Evolutionary conservation across 2,113 vertebrate species (phyloP), one percentile per base, ranked within the genome.

Genomic region (Synodontis membranacea): DNA sequence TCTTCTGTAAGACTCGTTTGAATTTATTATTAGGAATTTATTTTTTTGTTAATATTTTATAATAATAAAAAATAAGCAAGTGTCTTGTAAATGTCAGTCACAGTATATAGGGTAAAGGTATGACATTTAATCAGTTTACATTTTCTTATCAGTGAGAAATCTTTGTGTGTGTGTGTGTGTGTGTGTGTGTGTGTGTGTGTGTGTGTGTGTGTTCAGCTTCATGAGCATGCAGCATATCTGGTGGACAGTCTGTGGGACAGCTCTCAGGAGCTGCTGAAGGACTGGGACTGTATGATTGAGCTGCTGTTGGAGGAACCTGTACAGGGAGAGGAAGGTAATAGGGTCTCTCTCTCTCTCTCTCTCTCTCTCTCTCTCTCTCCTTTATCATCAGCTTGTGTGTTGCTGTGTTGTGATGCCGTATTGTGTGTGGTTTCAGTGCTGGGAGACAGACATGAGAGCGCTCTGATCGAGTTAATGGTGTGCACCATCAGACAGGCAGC

Each of bases 251-350:
- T 99, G 91, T 99, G 98, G 98, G 98, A 99, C 91, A 99, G 98
- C 89, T 99, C 98, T 85, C 98, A 99, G 94, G 98, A 99, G 92
- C 94, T 99, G 85, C 94, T 99, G 88, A 99, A 99, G 91, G 98
- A 99, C 94, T 99, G 98, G 98, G 98, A 99, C 93, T 99, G 98
- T 93, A 99, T 99, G 98, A 96, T 97, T 4, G 98, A 99, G 88
- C 93, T 99, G 87, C 95, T 99, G 44, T 91, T 99, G 94, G 98
- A 99, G 94, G 98, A 99, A 90, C 96, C 98, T 48, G 96, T 98
- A 80, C 98, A 98, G 94, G 98, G 98, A 91, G 98, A 99, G 88
- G 98, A 99, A 95, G 96, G 98, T 99, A 96, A 88, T 88, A 23
- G 56, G n/a, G n/a, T n/a, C n/a, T n/a, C n/a, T n/a, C 46, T 4